Evolutionary conservation across 2,888 invertebrate species (phyloP).

Genomic region (Sinodicranocentrus sp.): DNA sequence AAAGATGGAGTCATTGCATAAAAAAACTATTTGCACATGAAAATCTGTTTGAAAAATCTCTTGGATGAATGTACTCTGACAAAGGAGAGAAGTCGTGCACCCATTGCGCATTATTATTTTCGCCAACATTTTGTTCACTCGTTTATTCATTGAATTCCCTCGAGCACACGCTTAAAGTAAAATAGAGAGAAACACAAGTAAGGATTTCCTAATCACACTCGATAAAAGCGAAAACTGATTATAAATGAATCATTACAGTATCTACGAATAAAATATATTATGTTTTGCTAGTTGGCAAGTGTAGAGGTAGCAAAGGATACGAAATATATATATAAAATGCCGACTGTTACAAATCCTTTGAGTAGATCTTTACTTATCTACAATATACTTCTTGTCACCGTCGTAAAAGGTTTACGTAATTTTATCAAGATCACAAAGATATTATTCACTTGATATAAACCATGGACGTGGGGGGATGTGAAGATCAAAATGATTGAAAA

Average conservation of each 20-base stretch:
- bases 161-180: background rate
- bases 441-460: no score
- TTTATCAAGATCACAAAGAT: background rate
- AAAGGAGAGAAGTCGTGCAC: slow-evolving; percentile 44
- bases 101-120: slow-evolving; percentile 27
- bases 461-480: no score
- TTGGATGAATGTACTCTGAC: background rate
- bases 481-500: no score
- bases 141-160: slow-evolving; percentile 7
- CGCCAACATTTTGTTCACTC: background rate
- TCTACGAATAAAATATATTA: no score
- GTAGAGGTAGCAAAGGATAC: background rate
- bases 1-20: slow-evolving; percentile 32
- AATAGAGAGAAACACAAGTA: slow-evolving; percentile 7
- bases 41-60: background rate
- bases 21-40: slow-evolving; percentile 17
- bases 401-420: slow-evolving; percentile 17
- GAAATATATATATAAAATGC: background rate
- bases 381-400: background rate
- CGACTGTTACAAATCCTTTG: background rate
- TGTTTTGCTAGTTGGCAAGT: background rate
- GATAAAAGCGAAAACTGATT: slow-evolving; percentile 11
- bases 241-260: background rate
- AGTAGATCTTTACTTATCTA: background rate
- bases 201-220: slow-evolving; percentile 20